Evolutionary conservation across 2,888 invertebrate genomes (phyloP).

Genomic region (Drosophila macrospina): DNA sequence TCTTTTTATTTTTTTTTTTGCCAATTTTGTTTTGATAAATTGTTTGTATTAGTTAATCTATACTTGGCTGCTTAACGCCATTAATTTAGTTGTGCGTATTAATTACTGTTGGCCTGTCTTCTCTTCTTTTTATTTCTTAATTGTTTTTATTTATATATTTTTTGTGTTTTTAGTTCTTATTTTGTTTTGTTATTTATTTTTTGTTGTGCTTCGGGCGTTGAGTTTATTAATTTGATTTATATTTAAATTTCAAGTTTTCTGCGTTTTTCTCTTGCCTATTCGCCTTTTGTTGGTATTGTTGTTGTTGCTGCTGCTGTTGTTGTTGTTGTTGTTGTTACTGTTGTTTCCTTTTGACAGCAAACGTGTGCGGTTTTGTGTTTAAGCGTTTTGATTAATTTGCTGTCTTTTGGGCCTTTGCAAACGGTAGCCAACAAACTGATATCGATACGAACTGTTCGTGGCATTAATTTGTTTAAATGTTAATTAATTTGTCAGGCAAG

Average conservation of each 20-base stretch:
- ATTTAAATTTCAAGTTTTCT: constrained; percentile 72
- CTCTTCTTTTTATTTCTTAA: constrained; percentile 11
- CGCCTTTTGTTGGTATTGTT: constrained; percentile 25
- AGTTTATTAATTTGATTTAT: constrained; percentile 63
- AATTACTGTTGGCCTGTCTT: constrained; percentile 43
- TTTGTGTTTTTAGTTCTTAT: background rate
- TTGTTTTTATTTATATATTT: constrained; percentile 18
- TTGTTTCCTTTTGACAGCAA: constrained; percentile 67
- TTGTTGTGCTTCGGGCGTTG: constrained; percentile 33
- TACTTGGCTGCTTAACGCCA: constrained; percentile 53
- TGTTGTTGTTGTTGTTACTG: constrained; percentile 23
- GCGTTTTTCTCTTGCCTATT: constrained; percentile 45
- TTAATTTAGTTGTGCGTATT: constrained; percentile 73
- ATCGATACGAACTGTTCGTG: constrained; percentile 40
- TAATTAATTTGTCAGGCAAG: constrained; percentile 77
- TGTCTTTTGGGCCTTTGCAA: constrained; percentile 30
- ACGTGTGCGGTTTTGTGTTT: constrained; percentile 67
- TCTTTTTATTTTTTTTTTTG: constrained; percentile 3
- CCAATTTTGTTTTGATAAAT: constrained; percentile 57
- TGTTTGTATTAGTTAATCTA: constrained; percentile 62
- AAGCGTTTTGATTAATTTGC: constrained; percentile 71
- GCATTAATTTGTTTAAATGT: constrained; percentile 70
- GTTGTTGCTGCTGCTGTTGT: constrained; percentile 22
- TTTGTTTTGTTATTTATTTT: background rate
- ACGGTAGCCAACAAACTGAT: constrained; percentile 64